Conservation (phyloP, 2,888 invertebrate species). For the Thelaira solivaga region DNA sequence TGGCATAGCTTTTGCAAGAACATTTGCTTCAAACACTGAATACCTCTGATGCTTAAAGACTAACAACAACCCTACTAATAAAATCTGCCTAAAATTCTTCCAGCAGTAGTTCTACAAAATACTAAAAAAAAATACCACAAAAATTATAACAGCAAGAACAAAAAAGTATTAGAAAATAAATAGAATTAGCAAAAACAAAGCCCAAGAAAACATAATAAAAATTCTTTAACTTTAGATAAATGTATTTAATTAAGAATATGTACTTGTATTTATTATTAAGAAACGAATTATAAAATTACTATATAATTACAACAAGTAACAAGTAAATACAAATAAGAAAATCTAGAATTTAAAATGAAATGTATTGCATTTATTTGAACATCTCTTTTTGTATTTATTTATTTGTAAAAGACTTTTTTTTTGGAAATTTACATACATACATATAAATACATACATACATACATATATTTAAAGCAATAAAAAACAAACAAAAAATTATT, state of each 20-base stretch:
- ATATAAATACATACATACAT: too few species aligned
- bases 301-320: constrained; percentile 15
- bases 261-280: constrained; percentile 50
- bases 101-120: constrained; percentile 18
- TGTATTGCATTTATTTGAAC: constrained; percentile 56
- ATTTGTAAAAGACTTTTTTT: not conserved
- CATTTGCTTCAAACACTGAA: too few species aligned
- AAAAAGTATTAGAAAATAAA: not conserved
- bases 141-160: constrained; percentile 20
- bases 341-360: constrained; percentile 50
- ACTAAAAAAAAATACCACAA: constrained; percentile 13
- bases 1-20: too few species aligned
- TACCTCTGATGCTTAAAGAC: not conserved
- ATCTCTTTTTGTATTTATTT: not conserved
- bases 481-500: constrained; percentile 42
- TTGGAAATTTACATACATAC: constrained; percentile 13
- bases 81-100: constrained; percentile 17
- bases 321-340: constrained; percentile 40
- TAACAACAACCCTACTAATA: not conserved
- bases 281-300: constrained; percentile 61
- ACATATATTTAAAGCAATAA: too few species aligned
- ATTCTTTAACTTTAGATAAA: constrained; percentile 56
- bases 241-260: constrained; percentile 54
- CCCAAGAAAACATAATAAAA: constrained; percentile 14
- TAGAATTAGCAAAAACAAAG: constrained; percentile 5